Base-by-base conservation (phyloP, 2,797 vertebrate species). In the Microctenopoma lineatum region DNA sequence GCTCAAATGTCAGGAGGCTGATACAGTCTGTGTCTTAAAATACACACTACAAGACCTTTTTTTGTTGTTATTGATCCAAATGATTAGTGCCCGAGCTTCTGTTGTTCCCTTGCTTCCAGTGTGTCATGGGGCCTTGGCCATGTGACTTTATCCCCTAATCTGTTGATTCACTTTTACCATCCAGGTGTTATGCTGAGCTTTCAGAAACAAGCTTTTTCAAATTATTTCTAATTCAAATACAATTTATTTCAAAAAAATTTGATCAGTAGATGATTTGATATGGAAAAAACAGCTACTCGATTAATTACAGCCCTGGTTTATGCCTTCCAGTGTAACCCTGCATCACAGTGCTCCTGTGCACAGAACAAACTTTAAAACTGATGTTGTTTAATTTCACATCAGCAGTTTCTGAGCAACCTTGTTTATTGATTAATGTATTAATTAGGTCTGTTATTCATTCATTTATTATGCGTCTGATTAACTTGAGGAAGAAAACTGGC, bases 1-100 rank as follows among this genome's bases (percentile, higher is more conserved):
- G 67, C 75, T 89, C 80, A 81, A 70, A 83, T 89, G 77, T 87
- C 79, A 80, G 48, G 67, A 83, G 69, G 59, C 76, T 63, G 44
- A 70, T 66, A 62, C 61, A 76, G 45, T 56, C 53, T 57, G 62
- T 58, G 48, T 82, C 64, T 48, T 53, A 53, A 79, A 80, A 79
- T 65, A 66, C 45, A 41, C 48, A 47, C 66, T 46, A 59, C 14
- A 27, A 42, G 54, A 70, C 38, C 34, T 62, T 51, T 75, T 21
- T 77, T 68, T 71, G 81, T 70, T 79, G 68, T 78, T 75, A 73
- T 79, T 64, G 80, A 79, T 66, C 73, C 57, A 18, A 46, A 38
- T 60, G n/a, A 73, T 72, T 42, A 32, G 46, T 26, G 41, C 59
- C 38, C 41, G 46, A 61, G 56, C 46, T 29, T 59, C 66, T 70